These are phyloP conservation scores for Pantherophis alleghaniensis DNA, from an alignment of 2,797 vertebrate species.

Conservation along the genomic window DNA sequence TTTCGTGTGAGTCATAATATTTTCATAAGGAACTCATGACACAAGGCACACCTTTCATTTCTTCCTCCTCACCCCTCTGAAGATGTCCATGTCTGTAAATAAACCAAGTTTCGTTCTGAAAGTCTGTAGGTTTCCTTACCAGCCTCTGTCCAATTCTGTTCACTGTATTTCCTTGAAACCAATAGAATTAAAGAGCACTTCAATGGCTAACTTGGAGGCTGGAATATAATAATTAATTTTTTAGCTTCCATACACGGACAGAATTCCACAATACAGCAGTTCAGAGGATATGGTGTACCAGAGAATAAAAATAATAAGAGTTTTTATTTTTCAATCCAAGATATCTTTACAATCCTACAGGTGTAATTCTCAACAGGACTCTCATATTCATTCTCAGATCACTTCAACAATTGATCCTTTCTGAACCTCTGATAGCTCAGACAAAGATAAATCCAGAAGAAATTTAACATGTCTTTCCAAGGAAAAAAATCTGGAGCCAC, in stretches of 20 bases:
- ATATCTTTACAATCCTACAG: not conserved
- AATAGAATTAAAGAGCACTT: no score
- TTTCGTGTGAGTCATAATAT: not conserved
- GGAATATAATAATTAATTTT: not conserved
- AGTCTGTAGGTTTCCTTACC: not conserved
- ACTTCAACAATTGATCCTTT: conserved; percentile 14
- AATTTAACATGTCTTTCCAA: not conserved
- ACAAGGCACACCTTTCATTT: not conserved
- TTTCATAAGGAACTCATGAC: not conserved
- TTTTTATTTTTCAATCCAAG: not conserved
- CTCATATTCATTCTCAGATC: conserved; percentile 7
- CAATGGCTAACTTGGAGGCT: not conserved
- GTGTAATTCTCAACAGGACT: not conserved
- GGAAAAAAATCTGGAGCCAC: not conserved
- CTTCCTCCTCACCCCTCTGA: not conserved
- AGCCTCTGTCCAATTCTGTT: not conserved
- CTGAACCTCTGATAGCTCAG: conserved; percentile 4
- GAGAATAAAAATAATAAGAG: not conserved
- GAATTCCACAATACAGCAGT: conserved; percentile 8
- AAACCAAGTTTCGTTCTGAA: not conserved
- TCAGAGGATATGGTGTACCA: not conserved
- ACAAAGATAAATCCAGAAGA: conserved; percentile 23
- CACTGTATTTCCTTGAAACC: not conserved
- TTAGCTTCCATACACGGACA: not conserved
- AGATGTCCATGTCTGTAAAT: not conserved